Conservation (phyloP, 2,888 invertebrate species). For the Dolomedes plantarius region DNA sequence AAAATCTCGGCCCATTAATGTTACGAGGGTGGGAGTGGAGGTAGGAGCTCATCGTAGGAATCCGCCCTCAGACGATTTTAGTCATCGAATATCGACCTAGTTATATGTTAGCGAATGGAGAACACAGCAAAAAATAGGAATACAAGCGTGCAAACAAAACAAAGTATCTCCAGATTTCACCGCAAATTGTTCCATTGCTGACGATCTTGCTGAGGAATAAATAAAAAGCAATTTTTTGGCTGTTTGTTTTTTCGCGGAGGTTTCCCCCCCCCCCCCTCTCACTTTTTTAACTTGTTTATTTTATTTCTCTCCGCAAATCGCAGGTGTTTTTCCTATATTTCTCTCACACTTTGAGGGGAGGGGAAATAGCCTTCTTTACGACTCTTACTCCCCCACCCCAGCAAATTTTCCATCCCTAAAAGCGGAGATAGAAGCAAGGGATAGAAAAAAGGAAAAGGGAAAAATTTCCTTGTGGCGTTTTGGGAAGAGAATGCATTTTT, state of each 20-base stretch:
- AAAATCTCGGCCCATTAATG: constrained; percentile 39
- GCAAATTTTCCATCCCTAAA: constrained; percentile 56
- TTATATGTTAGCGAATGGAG: background rate
- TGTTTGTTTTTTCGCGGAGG: background rate
- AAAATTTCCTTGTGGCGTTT: constrained; percentile 54
- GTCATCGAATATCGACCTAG: constrained; percentile 62
- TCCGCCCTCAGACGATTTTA: constrained; percentile 50
- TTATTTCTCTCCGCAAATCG: constrained; percentile 58
- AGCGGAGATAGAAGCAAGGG: constrained; percentile 40
- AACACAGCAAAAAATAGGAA: constrained; percentile 10
- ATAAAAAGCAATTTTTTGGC: constrained; percentile 54
- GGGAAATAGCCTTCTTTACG: constrained; percentile 48
- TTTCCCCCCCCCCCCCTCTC: background rate
- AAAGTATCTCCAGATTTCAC: constrained; percentile 59
- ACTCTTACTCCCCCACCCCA: constrained; percentile 24
- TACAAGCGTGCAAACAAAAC: constrained; percentile 51
- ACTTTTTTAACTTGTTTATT: constrained; percentile 43
- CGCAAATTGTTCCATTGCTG: constrained; percentile 67
- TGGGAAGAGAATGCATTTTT: constrained; percentile 7
- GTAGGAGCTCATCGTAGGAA: constrained; percentile 25
- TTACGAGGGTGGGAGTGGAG: background rate
- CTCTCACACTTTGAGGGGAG: constrained; percentile 55
- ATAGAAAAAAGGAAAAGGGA: constrained; percentile 20
- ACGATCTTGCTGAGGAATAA: constrained; percentile 50
- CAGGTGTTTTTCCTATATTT: constrained; percentile 68